phyloP scores from a whole-genome alignment of 2,113 vertebrate genomes.

The Chaetura pelagica region DNA sequence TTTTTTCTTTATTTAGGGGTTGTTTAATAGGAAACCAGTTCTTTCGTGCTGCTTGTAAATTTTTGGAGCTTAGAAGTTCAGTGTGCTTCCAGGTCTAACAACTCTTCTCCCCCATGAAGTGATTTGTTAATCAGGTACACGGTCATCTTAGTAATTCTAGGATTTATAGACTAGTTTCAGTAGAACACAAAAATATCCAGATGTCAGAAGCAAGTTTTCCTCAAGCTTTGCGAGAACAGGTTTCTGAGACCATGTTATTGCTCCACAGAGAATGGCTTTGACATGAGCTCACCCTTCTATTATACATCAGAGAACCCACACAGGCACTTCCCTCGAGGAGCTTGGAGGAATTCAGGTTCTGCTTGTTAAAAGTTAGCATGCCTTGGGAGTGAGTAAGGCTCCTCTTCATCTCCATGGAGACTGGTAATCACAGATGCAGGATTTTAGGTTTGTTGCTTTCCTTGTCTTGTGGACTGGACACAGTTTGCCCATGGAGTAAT shows the following conservation, averaged over 20 bases:
- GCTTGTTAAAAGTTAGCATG: not conserved
- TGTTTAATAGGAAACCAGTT: not conserved
- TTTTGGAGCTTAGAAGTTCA: not conserved
- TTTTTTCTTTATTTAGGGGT: not conserved
- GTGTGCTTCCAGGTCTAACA: not conserved
- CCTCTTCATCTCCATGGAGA: not conserved
- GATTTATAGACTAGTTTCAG: not conserved
- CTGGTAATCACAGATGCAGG: not conserved
- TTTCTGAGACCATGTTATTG: not conserved
- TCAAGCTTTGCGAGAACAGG: not conserved
- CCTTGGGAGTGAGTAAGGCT: conserved; percentile 26
- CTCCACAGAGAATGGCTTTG: not conserved
- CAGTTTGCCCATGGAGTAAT: rapidly evolving
- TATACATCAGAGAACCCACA: not conserved
- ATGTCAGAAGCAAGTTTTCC: not conserved
- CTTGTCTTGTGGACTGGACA: not conserved
- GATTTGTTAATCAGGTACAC: not conserved
- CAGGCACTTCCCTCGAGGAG: rapidly evolving
- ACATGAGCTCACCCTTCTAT: not conserved
- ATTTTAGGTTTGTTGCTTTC: not conserved
- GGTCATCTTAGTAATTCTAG: not conserved
- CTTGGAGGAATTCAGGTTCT: conserved; percentile 31
- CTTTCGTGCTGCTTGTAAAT: not conserved
- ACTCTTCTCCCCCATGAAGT: not conserved
- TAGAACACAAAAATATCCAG: not conserved